Evolutionary conservation across 1,140 invertebrate species (phyloP).

Genomic region (Acromyrmex heyeri): DNA sequence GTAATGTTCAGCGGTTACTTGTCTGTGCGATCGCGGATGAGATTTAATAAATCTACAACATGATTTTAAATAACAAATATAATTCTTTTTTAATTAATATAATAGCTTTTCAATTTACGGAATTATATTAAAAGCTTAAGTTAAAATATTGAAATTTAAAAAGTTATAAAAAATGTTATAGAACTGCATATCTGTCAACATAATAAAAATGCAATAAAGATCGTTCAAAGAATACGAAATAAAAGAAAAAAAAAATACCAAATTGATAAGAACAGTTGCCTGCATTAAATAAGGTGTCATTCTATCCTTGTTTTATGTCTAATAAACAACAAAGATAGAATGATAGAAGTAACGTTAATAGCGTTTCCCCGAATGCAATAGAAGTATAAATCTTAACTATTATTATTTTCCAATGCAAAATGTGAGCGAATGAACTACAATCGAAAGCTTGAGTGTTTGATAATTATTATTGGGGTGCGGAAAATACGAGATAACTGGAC

Average conservation of each 20-base stretch:
- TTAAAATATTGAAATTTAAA: neutral
- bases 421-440: neutral
- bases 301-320: no score
- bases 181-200: neutral
- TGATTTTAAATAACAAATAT: slow-evolving; percentile 29
- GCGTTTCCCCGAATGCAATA: neutral
- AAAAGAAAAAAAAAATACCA: neutral
- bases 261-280: neutral
- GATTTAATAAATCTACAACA: slow-evolving; percentile 79
- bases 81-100: neutral
- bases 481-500: slow-evolving; percentile 54
- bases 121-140: neutral
- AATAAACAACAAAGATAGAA: no score
- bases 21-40: slow-evolving; percentile 77
- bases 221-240: neutral
- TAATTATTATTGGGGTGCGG: slow-evolving; percentile 39
- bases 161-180: neutral
- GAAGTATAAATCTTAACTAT: slow-evolving; percentile 6
- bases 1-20: slow-evolving; percentile 83
- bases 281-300: neutral
- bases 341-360: no score
- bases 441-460: slow-evolving; percentile 26
- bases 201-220: slow-evolving; percentile 12
- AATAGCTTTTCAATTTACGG: neutral
- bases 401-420: slow-evolving; percentile 10